Evolutionary conservation across 2,113 vertebrate species (phyloP).

Genomic region (Rhinogobius similis): DNA sequence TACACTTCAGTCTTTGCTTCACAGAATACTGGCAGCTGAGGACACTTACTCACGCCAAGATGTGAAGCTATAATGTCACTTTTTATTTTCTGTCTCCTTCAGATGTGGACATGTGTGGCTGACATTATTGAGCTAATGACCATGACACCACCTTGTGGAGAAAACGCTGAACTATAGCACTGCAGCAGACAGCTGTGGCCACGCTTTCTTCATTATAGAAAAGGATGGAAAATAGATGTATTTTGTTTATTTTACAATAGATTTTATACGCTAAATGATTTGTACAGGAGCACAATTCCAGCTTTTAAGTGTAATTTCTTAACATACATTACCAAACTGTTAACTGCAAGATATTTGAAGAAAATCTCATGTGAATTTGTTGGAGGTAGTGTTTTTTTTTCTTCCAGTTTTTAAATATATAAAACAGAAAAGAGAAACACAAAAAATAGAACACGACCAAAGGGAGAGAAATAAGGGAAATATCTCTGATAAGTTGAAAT

Average conservation of each 20-base stretch:
- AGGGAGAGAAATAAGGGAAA: too few species aligned
- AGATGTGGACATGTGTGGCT: conserved; percentile 10
- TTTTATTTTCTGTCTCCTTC: background rate
- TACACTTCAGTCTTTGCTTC: conserved; percentile 49
- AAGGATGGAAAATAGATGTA: background rate
- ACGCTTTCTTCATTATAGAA: background rate
- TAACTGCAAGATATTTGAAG: too few species aligned
- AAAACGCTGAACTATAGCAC: conserved; percentile 36
- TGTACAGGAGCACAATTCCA: too few species aligned
- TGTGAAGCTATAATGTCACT: background rate
- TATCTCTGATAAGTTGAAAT: too few species aligned
- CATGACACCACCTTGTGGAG: conserved; percentile 80
- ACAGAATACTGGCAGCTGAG: conserved; percentile 24
- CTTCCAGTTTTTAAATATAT: too few species aligned
- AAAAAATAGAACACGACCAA: too few species aligned
- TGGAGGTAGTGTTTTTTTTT: too few species aligned
- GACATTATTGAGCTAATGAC: conserved; percentile 62
- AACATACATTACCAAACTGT: background rate
- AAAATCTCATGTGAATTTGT: too few species aligned
- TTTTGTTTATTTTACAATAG: too few species aligned
- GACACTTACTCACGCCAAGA: conserved; percentile 12
- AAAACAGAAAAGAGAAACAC: too few species aligned
- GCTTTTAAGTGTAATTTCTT: too few species aligned
- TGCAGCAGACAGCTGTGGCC: background rate
- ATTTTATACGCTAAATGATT: too few species aligned